A percentile compares a stretch with the other conserved stretches of the same genome.
Conservation (phyloP, 2,113 vertebrate species). For the Thunnus thynnus region DNA sequence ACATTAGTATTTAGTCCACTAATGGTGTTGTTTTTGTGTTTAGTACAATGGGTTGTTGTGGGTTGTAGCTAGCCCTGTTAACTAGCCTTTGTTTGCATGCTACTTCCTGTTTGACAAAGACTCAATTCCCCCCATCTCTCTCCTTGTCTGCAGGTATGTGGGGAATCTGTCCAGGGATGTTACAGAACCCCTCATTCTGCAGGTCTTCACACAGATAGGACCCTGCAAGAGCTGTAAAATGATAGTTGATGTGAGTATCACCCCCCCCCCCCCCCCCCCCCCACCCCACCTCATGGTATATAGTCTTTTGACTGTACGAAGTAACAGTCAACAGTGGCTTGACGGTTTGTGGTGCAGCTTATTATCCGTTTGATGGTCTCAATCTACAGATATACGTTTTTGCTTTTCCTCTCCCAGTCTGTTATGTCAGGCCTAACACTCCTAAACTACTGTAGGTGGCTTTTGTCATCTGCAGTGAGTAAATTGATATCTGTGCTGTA, state of each 20-base stretch:
- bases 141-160: conserved; percentile 90
- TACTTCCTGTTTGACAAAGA: conserved; percentile 79
- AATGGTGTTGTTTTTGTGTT: not conserved
- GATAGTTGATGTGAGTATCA: conserved; percentile 96
- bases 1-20: not conserved
- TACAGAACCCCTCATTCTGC: conserved; percentile 96
- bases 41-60: conserved; percentile 20
- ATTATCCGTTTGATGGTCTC: not conserved
- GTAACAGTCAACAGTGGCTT: not conserved
- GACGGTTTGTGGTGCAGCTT: not conserved
- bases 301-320: not conserved
- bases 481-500: conserved; percentile 3
- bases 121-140: conserved; percentile 42
- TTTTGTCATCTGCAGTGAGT: conserved; percentile 12
- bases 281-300: not conserved
- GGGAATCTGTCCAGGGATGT: conserved; percentile 98
- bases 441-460: not conserved
- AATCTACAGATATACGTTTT: not conserved
- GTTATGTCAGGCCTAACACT: not conserved
- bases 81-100: conserved; percentile 82
- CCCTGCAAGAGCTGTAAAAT: conserved; percentile 99
- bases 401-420: not conserved
- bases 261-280: not conserved
- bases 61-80: conserved; percentile 60
- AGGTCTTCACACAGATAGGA: conserved; percentile 98